Conservation (phyloP, 2,888 invertebrate genomes). For the Leucoptera coffeella region DNA sequence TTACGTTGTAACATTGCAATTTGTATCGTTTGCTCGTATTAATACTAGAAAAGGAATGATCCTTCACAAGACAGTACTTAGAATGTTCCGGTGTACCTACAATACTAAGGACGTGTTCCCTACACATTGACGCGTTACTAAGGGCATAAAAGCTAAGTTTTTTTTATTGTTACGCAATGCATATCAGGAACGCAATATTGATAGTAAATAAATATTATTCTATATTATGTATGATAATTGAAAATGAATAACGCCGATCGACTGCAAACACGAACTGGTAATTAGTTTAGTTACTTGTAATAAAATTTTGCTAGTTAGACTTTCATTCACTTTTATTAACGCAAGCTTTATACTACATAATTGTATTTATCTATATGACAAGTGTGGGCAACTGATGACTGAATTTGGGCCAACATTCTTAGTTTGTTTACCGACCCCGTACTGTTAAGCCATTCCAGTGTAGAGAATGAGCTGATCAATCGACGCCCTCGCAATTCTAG, state of each 20-base stretch:
- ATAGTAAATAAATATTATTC: conserved; percentile 53
- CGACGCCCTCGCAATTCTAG: no score
- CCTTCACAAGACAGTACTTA: conserved; percentile 45
- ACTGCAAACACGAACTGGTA: conserved; percentile 43
- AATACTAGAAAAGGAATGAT: no score
- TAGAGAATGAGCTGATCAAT: no score
- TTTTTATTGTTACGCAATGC: conserved; percentile 55
- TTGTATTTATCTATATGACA: no score
- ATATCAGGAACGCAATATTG: conserved; percentile 53
- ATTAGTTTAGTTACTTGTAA: conserved; percentile 33
- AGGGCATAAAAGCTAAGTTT: conserved; percentile 46
- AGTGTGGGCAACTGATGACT: conserved; percentile 47
- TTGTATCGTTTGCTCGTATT: conserved; percentile 38
- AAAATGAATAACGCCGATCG: conserved; percentile 41
- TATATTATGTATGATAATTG: conserved; percentile 46
- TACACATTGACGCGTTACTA: conserved; percentile 19
- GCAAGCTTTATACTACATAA: conserved; percentile 29
- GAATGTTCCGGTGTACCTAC: conserved; percentile 20
- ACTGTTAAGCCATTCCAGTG: no score
- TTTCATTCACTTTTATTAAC: conserved; percentile 36
- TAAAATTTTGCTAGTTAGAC: conserved; percentile 41
- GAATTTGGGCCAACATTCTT: conserved; percentile 42
- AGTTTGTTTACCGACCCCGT: conserved; percentile 10
- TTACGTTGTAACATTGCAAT: conserved; percentile 23
- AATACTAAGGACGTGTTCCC: background rate